These are phyloP conservation scores for Chlamydotis undulata DNA, from an alignment of 2,113 vertebrate species.

Conservation along the genomic window DNA sequence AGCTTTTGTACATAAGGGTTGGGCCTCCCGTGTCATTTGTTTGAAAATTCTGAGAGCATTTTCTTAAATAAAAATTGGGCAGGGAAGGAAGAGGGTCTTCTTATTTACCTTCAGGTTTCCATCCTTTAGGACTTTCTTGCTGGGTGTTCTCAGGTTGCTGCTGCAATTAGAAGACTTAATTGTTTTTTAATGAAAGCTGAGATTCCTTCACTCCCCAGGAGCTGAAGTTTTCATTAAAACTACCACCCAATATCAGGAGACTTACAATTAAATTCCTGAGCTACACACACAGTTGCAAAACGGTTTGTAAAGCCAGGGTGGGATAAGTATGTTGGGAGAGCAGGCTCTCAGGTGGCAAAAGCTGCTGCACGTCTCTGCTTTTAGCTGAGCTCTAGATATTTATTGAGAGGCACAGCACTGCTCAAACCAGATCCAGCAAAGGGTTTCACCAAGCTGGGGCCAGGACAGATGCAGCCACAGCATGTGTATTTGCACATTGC, in stretches of 20 bases:
- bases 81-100: background rate
- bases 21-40: background rate
- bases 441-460: background rate
- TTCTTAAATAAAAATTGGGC: background rate
- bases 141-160: background rate
- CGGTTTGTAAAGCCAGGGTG: background rate
- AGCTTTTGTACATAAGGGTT: background rate
- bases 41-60: conserved; percentile 14
- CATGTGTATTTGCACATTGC: background rate
- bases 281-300: background rate
- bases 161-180: conserved; percentile 35
- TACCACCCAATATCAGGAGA: conserved; percentile 1
- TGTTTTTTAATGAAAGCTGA: background rate
- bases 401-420: background rate
- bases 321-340: background rate
- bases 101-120: conserved; percentile 36
- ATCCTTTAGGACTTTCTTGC: background rate
- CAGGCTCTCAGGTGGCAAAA: fast-evolving
- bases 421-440: background rate
- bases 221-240: conserved; percentile 9
- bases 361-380: background rate
- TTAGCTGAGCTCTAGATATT: background rate
- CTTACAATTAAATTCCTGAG: background rate
- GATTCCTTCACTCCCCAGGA: background rate
- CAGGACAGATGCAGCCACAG: background rate